These are phyloP conservation scores for Ctenoplectra terminalis DNA, from an alignment of 1,140 invertebrate genomes.

Conservation along the genomic window DNA sequence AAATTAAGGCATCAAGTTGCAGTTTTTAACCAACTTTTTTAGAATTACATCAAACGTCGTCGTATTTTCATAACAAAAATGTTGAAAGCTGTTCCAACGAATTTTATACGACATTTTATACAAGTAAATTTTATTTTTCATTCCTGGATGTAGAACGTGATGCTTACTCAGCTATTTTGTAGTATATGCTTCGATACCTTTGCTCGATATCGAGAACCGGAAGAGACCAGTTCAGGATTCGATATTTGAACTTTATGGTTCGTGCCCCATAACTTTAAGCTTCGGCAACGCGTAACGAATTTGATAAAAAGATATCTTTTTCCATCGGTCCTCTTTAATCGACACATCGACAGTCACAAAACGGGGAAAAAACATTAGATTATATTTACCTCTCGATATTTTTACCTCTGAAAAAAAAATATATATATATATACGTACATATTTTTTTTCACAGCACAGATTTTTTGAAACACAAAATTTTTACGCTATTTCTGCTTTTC, in stretches of 20 bases:
- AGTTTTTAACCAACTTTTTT: too few relatives aligned
- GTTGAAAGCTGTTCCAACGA: neutral
- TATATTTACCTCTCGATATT: neutral
- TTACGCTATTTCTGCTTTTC: neutral
- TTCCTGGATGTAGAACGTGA: neutral
- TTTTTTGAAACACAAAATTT: neutral
- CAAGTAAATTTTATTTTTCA: slow-evolving; percentile 22
- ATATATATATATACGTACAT: too few relatives aligned
- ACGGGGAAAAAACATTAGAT: neutral
- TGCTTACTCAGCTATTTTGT: slow-evolving; percentile 25
- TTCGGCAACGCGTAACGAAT: neutral
- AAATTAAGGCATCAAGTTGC: too few relatives aligned
- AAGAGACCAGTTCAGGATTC: neutral
- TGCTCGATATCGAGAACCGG: neutral
- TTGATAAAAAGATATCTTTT: neutral
- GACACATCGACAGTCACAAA: neutral
- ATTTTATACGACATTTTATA: neutral
- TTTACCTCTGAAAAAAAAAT: neutral
- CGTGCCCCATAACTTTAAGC: neutral
- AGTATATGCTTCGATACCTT: neutral
- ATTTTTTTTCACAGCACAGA: too few relatives aligned
- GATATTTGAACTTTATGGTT: slow-evolving; percentile 25
- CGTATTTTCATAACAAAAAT: neutral
- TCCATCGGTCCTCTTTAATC: neutral
- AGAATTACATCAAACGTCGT: neutral